phyloP scores from a whole-genome alignment of 2,888 invertebrate genomes.

The Baccha elongata region DNA sequence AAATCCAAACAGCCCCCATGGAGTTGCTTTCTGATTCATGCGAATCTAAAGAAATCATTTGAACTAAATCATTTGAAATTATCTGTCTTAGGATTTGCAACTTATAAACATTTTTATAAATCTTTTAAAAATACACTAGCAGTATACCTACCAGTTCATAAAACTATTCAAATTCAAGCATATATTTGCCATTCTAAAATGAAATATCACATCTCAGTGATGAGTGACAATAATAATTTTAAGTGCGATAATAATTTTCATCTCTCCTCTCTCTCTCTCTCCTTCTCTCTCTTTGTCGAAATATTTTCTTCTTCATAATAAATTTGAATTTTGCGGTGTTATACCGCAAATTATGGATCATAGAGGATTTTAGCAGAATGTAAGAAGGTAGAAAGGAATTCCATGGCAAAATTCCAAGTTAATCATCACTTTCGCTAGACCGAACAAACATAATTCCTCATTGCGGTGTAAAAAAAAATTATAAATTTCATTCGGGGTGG shows the following conservation, averaged over 20 bases:
- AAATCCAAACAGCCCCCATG: background rate
- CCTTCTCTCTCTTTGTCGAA: slow-evolving; percentile 20
- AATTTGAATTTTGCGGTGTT: slow-evolving; percentile 19
- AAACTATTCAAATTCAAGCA: slow-evolving; percentile 11
- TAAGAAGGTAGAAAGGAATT: slow-evolving; percentile 78
- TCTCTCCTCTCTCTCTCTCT: background rate
- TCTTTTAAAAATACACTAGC: background rate
- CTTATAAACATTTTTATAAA: slow-evolving; percentile 31
- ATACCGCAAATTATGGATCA: slow-evolving; percentile 27
- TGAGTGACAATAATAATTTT: slow-evolving; percentile 52
- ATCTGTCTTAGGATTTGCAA: background rate
- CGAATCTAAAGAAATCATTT: background rate
- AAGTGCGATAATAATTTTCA: slow-evolving; percentile 53
- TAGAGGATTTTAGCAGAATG: background rate
- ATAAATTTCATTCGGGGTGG: slow-evolving; percentile 46
- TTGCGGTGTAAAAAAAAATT: slow-evolving; percentile 30
- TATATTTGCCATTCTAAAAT: slow-evolving; percentile 2
- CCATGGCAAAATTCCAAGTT: slow-evolving; percentile 79
- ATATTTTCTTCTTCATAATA: slow-evolving; percentile 37
- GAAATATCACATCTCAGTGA: slow-evolving; percentile 8
- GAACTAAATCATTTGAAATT: background rate
- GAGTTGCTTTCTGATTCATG: background rate
- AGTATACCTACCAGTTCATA: background rate
- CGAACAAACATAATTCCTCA: slow-evolving; percentile 66
- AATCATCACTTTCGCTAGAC: slow-evolving; percentile 81